Percentiles rank a stretch among this genome's conserved stretches.
These are phyloP conservation scores for Tamandua tetradactyla DNA, from an alignment of 2,797 vertebrate species.

Conservation along the genomic window DNA sequence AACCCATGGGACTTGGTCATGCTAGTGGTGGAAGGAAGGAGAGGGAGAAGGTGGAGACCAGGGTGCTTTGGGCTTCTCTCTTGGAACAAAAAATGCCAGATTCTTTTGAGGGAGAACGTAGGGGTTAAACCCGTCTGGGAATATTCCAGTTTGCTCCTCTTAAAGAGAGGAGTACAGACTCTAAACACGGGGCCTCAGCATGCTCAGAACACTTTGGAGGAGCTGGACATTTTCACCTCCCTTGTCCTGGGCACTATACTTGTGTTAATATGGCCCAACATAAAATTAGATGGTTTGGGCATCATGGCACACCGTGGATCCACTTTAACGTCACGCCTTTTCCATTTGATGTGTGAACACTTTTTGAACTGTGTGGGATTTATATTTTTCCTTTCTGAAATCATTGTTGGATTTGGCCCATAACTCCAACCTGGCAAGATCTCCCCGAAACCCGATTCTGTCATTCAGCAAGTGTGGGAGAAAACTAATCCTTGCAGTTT, in stretches of 20 bases:
- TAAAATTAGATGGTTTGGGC: not conserved
- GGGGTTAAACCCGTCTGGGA: not conserved
- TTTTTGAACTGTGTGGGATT: not conserved
- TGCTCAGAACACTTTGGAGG: not conserved
- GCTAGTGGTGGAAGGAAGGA: not conserved
- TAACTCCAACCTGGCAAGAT: not conserved
- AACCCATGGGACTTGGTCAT: not conserved
- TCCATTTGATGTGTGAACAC: not conserved
- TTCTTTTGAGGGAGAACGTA: not conserved
- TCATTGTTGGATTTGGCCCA: slow-evolving; percentile 21
- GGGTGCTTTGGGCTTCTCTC: not conserved
- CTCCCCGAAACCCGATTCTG: slow-evolving; percentile 57
- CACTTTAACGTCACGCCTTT: not conserved
- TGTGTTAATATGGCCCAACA: not conserved
- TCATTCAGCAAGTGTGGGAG: slow-evolving; percentile 53
- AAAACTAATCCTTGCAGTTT: slow-evolving; percentile 53
- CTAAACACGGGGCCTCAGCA: rapidly evolving
- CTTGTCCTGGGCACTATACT: not conserved
- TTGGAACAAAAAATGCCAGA: not conserved
- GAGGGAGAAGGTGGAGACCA: not conserved
- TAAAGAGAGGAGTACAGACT: not conserved
- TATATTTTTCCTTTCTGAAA: not conserved
- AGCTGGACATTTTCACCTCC: not conserved
- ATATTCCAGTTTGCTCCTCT: not conserved
- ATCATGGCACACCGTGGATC: rapidly evolving